phyloP scores from a whole-genome alignment of 2,797 vertebrate genomes.

The Gymnoscopelus braueri region DNA sequence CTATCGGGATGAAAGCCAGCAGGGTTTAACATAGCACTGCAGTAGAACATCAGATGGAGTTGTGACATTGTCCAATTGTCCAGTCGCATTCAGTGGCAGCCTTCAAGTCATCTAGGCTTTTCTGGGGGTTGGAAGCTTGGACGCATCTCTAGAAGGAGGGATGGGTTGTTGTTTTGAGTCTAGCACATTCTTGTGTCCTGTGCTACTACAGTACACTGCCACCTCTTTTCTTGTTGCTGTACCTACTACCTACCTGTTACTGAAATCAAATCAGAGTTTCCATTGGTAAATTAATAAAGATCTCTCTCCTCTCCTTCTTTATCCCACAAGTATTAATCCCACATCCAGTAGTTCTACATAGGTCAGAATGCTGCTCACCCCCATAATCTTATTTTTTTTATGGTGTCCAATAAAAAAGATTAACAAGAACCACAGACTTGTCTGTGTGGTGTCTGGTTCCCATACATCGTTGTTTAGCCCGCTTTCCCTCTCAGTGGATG shows the following conservation, averaged over 20 bases:
- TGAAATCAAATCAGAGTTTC: too few species aligned
- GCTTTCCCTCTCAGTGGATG: background rate
- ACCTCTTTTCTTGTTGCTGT: background rate
- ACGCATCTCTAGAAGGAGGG: background rate
- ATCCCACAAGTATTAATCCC: slow-evolving; percentile 19
- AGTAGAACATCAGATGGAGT: too few species aligned
- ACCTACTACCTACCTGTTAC: background rate
- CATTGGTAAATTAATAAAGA: too few species aligned
- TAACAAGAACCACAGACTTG: background rate
- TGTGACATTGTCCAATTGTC: background rate
- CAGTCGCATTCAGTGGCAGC: background rate
- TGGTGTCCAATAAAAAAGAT: slow-evolving; percentile 33
- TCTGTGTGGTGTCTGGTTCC: slow-evolving; percentile 14
- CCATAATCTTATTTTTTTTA: slow-evolving; percentile 48
- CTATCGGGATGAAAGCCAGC: slow-evolving; percentile 35
- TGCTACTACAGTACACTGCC: background rate
- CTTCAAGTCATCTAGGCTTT: background rate
- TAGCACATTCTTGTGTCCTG: background rate
- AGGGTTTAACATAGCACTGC: slow-evolving; percentile 31
- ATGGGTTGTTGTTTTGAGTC: background rate
- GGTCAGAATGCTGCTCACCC: slow-evolving; percentile 11
- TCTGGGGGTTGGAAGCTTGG: background rate
- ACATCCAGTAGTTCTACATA: slow-evolving; percentile 26
- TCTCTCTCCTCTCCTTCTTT: too few species aligned
- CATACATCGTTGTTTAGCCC: background rate